A percentile compares a stretch with the other conserved stretches of the same genome.
These are phyloP conservation scores for Shinisaurus crocodilurus DNA, from an alignment of 2,113 vertebrate species.

Conservation along the genomic window DNA sequence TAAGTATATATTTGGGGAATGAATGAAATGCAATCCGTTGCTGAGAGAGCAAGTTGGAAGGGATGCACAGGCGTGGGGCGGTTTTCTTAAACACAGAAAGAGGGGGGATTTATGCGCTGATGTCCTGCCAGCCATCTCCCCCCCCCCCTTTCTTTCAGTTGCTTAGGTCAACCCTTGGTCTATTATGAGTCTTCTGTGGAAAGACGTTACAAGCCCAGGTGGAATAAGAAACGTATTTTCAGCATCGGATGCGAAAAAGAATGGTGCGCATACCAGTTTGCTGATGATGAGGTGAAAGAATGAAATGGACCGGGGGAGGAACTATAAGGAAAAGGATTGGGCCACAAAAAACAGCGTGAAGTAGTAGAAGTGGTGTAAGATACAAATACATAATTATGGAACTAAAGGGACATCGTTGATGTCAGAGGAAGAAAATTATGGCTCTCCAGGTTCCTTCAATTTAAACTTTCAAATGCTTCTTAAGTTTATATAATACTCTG, in stretches of 20 bases:
- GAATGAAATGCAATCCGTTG: conserved; percentile 11
- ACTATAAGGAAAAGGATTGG: conserved; percentile 19
- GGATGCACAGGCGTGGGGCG: not conserved
- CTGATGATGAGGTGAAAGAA: not conserved
- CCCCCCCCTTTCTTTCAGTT: too few species aligned
- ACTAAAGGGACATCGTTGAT: not conserved
- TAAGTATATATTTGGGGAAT: conserved; percentile 39
- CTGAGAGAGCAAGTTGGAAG: not conserved
- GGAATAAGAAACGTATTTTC: not conserved
- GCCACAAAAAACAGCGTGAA: conserved; percentile 43
- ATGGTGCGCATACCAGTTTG: too few species aligned
- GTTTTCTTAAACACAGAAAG: conserved; percentile 7
- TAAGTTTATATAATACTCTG: conserved; percentile 53
- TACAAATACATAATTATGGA: not conserved
- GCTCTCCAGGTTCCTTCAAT: conserved; percentile 36
- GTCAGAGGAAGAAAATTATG: not conserved
- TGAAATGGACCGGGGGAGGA: not conserved
- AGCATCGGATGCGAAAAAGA: not conserved
- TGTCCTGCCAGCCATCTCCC: not conserved
- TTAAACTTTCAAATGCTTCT: conserved; percentile 60
- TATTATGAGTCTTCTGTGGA: not conserved
- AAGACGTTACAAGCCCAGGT: rapidly evolving
- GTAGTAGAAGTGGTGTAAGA: conserved; percentile 36
- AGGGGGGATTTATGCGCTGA: conserved; percentile 26
- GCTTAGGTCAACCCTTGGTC: not conserved